phyloP scores from a whole-genome alignment of 2,888 invertebrate species.

The Lucinisca nassula region DNA sequence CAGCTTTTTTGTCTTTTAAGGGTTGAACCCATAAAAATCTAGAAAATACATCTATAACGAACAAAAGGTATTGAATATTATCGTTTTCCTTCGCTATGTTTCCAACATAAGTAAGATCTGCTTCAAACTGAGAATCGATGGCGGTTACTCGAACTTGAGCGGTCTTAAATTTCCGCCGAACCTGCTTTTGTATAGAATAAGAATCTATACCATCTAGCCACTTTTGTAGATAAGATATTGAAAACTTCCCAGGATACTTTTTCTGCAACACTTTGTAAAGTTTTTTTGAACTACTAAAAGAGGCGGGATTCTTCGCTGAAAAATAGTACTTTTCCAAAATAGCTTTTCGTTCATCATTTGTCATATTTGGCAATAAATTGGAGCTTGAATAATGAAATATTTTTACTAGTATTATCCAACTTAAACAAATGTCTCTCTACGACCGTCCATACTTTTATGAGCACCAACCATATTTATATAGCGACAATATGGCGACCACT shows the following conservation, averaged over 20 bases:
- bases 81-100: constrained; percentile 28
- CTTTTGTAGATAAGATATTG: constrained; percentile 4
- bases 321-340: too few species aligned
- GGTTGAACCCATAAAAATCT: constrained; percentile 31
- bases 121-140: background rate
- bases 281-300: background rate
- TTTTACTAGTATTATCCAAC: too few species aligned
- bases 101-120: background rate
- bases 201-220: background rate
- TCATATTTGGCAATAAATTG: too few species aligned
- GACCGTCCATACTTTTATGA: too few species aligned
- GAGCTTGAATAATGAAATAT: too few species aligned
- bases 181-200: background rate
- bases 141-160: background rate
- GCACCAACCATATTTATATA: too few species aligned
- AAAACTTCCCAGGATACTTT: constrained; percentile 34
- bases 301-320: too few species aligned
- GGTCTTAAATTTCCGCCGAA: background rate
- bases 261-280: constrained; percentile 17
- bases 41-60: constrained; percentile 44
- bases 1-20: constrained; percentile 32
- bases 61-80: constrained; percentile 30
- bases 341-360: too few species aligned
- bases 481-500: too few species aligned
- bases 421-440: too few species aligned